Percentiles rank a stretch among this genome's conserved stretches.
phyloP scores from a whole-genome alignment of 2,113 vertebrate genomes.

The Salvelinus namaycush region DNA sequence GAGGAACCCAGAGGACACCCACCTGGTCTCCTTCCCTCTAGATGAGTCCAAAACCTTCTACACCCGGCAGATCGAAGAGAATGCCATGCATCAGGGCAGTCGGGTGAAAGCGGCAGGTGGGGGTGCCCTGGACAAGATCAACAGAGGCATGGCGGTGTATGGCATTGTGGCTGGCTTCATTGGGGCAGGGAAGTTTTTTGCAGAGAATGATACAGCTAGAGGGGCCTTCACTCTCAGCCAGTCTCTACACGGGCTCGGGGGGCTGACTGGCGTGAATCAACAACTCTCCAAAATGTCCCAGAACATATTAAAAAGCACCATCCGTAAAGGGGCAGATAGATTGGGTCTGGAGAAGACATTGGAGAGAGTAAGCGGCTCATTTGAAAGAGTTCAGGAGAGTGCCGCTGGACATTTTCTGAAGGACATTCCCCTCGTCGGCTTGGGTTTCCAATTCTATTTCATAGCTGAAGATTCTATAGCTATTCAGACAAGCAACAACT shows the following conservation, averaged over 20 bases:
- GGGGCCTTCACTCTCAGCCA: conserved; percentile 25
- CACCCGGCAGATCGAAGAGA: conserved; percentile 25
- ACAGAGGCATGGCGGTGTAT: conserved; percentile 23
- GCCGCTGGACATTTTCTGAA: conserved; percentile 7
- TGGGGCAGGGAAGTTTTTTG: conserved; percentile 33
- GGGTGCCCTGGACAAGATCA: conserved; percentile 8
- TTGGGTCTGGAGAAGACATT: conserved; percentile 20
- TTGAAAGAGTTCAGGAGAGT: no score
- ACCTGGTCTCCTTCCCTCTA: conserved; percentile 17
- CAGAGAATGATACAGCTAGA: conserved; percentile 23
- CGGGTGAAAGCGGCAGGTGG: conserved; percentile 2
- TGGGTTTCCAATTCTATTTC: conserved; percentile 24
- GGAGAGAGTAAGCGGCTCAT: neutral
- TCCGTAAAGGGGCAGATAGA: neutral
- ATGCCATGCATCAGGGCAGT: neutral
- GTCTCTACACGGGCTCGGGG: conserved; percentile 31
- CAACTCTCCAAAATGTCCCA: conserved; percentile 25
- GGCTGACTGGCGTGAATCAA: conserved; percentile 19
- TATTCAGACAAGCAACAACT: conserved; percentile 12
- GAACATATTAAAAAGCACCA: conserved; percentile 9
- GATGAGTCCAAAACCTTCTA: conserved; percentile 17
- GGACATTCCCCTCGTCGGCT: conserved; percentile 11
- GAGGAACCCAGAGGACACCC: conserved; percentile 25
- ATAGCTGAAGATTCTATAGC: conserved; percentile 23
- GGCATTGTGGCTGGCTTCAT: conserved; percentile 30